Percentiles rank a stretch among this genome's conserved stretches.
phyloP scores from a whole-genome alignment of 2,797 vertebrate genomes.

The Galago senegalensis region DNA sequence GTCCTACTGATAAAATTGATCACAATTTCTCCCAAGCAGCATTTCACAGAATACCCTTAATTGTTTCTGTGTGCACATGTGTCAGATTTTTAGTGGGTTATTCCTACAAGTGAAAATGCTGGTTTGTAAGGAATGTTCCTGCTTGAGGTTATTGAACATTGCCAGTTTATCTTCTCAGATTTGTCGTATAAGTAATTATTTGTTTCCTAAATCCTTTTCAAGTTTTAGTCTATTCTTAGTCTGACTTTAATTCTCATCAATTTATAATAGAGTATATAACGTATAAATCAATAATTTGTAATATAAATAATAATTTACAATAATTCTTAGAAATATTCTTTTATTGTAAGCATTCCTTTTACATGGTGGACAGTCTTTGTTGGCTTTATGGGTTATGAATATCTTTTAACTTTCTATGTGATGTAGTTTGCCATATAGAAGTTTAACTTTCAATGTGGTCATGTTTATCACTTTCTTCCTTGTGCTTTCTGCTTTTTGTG shows the following conservation, averaged over 20 bases:
- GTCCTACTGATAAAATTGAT: background rate
- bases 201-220: background rate
- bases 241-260: slow-evolving; percentile 46
- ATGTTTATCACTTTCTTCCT: background rate
- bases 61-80: background rate
- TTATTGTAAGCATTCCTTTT: background rate
- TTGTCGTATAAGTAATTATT: background rate
- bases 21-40: background rate
- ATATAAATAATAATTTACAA: too few relatives aligned
- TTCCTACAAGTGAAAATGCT: slow-evolving; percentile 39
- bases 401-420: slow-evolving; percentile 12
- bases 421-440: background rate
- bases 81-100: background rate
- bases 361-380: background rate
- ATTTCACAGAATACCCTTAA: background rate
- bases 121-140: background rate
- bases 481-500: slow-evolving; percentile 18
- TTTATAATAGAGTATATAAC: background rate
- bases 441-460: slow-evolving; percentile 15
- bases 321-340: background rate
- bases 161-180: background rate
- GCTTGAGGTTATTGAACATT: background rate
- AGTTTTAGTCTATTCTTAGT: background rate
- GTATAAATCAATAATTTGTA: too few relatives aligned
- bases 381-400: background rate